Base-by-base conservation (phyloP, 2,888 invertebrate genomes). In the Arge pagana region DNA sequence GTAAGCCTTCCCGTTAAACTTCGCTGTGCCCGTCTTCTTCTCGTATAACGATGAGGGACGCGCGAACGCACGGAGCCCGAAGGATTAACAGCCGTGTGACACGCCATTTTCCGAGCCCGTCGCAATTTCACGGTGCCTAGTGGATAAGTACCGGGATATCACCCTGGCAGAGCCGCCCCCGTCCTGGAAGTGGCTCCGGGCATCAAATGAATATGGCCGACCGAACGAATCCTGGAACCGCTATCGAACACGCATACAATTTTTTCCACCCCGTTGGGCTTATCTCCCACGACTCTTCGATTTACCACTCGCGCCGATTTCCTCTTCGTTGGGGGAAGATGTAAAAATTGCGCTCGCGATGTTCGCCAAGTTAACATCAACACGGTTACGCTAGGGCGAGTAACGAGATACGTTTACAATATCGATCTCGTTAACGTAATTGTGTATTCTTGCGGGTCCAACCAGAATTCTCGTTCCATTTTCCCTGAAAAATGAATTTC, bases 71-170 rank as follows among this genome's bases (percentile, higher is more conserved):
- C 28, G 30, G 30, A 30, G 30, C 18, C 31, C 23, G 45, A 35
- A 45, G 45, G 45, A 45, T 45, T 45, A 45, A 45, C 45, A 45
- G 33, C 45, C 45, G 33, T 45, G 45, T 45, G 45, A 45, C 45
- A 45, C 45, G 45, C 45, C 33, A 45, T 45, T 45, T 45, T 45
- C 33, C 45, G 45, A 35, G 23, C 45, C 33, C 33, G 45, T 45
- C 45, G 45, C 45, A 45, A 45, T 45, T 45, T 45, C 23, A 45
- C 45, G 45, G 35, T 45, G 45, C 45, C 33, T 45, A 33, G 33
- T 35, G 45, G 19, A 45, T 35, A 45, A 45, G 45, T 45, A 45
- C 45, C 33, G 45, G 33, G 45, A 45, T 45, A 45, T 45, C 45
- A 45, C 45, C 45, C 45, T 35, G 26, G 11, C 42, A 33, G 45